Percentiles rank a stretch among this genome's conserved stretches.
These are phyloP conservation scores for Prionailurus bengalensis DNA, from an alignment of 2,113 vertebrate genomes.

Conservation along the genomic window DNA sequence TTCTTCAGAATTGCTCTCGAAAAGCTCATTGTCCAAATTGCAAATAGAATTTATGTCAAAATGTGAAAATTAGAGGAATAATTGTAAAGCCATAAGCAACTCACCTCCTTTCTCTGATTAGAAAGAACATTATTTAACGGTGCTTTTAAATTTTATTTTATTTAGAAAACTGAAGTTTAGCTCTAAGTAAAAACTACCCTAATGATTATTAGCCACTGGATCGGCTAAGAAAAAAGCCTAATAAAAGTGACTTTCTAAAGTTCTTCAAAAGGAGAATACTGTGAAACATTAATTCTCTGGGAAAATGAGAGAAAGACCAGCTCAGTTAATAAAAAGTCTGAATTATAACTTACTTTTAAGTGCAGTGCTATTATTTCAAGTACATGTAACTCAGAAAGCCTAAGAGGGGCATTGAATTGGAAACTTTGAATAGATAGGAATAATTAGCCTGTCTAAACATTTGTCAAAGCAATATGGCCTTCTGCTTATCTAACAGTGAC, in stretches of 20 bases:
- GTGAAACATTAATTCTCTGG: constrained; percentile 10
- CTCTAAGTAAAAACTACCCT: background rate
- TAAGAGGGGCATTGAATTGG: constrained; percentile 26
- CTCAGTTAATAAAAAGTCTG: constrained; percentile 57
- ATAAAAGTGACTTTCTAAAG: constrained; percentile 24
- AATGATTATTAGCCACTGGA: background rate
- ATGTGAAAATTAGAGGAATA: constrained; percentile 46
- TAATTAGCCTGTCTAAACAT: constrained; percentile 46
- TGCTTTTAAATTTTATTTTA: background rate
- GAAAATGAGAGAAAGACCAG: constrained; percentile 20
- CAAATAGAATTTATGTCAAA: constrained; percentile 50
- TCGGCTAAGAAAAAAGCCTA: background rate
- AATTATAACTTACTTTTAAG: constrained; percentile 59
- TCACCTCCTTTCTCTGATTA: constrained; percentile 1
- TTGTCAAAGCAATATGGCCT: background rate
- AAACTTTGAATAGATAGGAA: constrained; percentile 42
- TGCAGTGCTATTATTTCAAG: constrained; percentile 51
- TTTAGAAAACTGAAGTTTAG: constrained; percentile 11
- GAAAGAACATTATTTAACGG: constrained; percentile 37
- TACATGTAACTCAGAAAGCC: constrained; percentile 32
- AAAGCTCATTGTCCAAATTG: constrained; percentile 51
- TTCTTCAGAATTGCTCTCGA: constrained; percentile 66
- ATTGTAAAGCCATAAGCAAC: background rate
- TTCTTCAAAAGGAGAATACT: constrained; percentile 15
- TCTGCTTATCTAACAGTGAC: constrained; percentile 40